These are phyloP conservation scores for Solenopsis fugax DNA, from an alignment of 1,140 invertebrate genomes.

Conservation along the genomic window DNA sequence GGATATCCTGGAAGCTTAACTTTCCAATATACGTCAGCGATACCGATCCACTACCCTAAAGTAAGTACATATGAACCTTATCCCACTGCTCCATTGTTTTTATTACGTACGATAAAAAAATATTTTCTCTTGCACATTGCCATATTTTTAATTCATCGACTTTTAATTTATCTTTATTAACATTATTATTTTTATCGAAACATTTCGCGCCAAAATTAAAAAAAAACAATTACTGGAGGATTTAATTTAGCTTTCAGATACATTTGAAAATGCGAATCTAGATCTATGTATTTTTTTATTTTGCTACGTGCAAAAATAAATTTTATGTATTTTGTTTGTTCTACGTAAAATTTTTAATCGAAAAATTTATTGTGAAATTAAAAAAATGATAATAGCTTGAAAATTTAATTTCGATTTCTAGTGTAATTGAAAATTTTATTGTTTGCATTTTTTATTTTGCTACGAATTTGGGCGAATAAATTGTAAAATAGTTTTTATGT, in stretches of 20 bases:
- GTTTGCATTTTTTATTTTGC: background rate
- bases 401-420: background rate
- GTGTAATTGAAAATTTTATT: background rate
- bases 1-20: constrained; percentile 88
- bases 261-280: background rate
- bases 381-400: background rate
- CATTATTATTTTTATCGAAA: background rate
- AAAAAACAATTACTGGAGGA: background rate
- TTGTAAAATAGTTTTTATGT: background rate
- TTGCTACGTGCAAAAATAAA: too few relatives aligned
- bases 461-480: background rate
- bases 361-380: background rate
- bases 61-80: constrained; percentile 83
- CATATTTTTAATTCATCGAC: constrained; percentile 1
- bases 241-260: background rate
- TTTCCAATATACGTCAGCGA: constrained; percentile 88
- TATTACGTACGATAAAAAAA: background rate
- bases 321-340: too few relatives aligned
- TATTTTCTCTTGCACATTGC: background rate
- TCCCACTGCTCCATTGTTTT: background rate
- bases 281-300: background rate
- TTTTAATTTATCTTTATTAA: background rate
- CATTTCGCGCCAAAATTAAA: background rate
- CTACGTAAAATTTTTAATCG: too few relatives aligned
- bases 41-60: constrained; percentile 95